phyloP scores from a whole-genome alignment of 2,113 vertebrate genomes.

The Dryoscopus gambensis region DNA sequence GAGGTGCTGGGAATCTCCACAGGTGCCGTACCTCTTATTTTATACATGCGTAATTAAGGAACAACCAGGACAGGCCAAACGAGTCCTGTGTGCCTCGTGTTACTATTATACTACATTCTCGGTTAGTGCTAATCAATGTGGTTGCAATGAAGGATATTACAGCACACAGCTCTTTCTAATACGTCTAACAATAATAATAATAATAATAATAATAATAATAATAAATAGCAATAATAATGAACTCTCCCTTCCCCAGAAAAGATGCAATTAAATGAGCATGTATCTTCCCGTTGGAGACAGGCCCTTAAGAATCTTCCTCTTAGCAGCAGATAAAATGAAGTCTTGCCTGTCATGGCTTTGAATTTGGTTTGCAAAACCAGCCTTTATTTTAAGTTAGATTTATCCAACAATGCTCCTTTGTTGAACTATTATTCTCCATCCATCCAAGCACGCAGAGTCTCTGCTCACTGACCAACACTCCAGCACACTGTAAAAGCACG shows the following conservation, averaged over 20 bases:
- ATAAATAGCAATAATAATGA: background rate
- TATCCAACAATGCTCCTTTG: background rate
- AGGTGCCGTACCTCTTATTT: slow-evolving; percentile 30
- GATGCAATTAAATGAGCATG: background rate
- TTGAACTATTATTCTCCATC: background rate
- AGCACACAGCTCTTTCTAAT: background rate
- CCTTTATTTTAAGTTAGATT: background rate
- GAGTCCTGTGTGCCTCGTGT: background rate
- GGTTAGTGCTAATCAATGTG: slow-evolving; percentile 32
- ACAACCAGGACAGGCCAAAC: slow-evolving; percentile 38
- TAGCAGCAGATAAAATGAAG: slow-evolving; percentile 13
- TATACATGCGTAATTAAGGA: background rate
- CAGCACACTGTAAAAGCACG: background rate
- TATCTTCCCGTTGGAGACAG: background rate
- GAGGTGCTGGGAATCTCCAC: slow-evolving; percentile 45
- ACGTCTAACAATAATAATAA: background rate
- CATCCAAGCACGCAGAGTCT: background rate
- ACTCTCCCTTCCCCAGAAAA: background rate
- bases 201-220: background rate
- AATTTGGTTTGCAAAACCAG: background rate
- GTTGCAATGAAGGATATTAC: slow-evolving; percentile 18
- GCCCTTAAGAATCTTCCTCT: slow-evolving; percentile 10
- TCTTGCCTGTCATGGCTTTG: background rate
- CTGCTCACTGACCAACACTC: background rate
- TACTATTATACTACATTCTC: background rate